These are phyloP conservation scores for Amiota mariae DNA, from an alignment of 2,888 invertebrate genomes.

Conservation along the genomic window DNA sequence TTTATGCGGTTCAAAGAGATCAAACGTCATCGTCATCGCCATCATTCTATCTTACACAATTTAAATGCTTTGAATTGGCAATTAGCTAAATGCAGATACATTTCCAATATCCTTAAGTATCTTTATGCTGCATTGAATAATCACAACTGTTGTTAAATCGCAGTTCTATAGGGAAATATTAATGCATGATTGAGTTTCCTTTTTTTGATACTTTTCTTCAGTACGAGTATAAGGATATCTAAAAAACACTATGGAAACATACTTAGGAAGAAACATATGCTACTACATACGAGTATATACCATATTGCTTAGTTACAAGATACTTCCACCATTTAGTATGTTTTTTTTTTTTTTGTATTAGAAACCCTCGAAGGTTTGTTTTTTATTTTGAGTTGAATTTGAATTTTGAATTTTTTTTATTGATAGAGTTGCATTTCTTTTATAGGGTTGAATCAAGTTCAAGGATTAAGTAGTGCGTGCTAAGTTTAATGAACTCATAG, in stretches of 20 bases:
- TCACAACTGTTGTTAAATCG: neutral
- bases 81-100: slow-evolving; percentile 19
- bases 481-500: too few relatives aligned
- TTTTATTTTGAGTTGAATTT: too few relatives aligned
- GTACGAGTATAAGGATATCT: neutral
- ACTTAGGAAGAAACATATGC: slow-evolving; percentile 10
- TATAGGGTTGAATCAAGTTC: too few relatives aligned
- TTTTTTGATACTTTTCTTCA: neutral
- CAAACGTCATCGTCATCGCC: slow-evolving; percentile 5
- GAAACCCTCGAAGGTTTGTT: too few relatives aligned
- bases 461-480: too few relatives aligned
- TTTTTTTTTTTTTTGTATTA: too few relatives aligned
- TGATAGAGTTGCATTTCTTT: too few relatives aligned
- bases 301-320: neutral
- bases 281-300: too few relatives aligned
- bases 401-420: too few relatives aligned
- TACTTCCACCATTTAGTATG: too few relatives aligned
- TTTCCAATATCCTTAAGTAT: neutral
- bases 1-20: slow-evolving; percentile 34
- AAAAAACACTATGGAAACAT: neutral
- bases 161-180: slow-evolving; percentile 12
- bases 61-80: neutral
- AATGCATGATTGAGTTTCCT: slow-evolving; percentile 20
- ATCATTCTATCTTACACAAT: too few relatives aligned
- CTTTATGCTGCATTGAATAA: neutral